Evolutionary conservation across 2,797 vertebrate genomes (phyloP).

Genomic region (Decapterus maruadsi): DNA sequence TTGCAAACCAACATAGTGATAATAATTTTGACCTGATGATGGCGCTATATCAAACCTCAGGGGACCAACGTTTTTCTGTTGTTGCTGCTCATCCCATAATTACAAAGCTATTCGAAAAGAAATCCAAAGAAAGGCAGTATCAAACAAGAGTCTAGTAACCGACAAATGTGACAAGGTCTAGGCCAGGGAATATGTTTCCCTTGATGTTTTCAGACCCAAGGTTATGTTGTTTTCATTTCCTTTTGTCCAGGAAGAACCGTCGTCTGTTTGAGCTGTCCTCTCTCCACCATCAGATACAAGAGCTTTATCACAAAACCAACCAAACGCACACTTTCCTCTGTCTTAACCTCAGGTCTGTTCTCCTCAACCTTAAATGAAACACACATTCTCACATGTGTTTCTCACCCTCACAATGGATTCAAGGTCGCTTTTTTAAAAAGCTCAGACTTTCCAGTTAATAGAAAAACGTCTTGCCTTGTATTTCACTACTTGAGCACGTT

Average conservation of each 20-base stretch:
- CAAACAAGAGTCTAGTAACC: background rate
- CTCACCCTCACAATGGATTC: background rate
- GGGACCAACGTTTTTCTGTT: background rate
- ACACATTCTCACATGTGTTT: background rate
- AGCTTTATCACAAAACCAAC: slow-evolving; percentile 85
- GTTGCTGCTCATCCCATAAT: background rate
- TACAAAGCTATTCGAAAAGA: background rate
- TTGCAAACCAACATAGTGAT: background rate
- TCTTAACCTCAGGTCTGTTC: slow-evolving; percentile 89
- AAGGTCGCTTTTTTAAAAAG: background rate
- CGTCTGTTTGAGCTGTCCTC: slow-evolving; percentile 90
- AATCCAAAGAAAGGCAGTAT: background rate
- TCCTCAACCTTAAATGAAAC: slow-evolving; percentile 77
- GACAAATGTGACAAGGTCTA: background rate
- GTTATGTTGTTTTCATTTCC: background rate
- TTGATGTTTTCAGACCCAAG: background rate
- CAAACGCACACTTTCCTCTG: slow-evolving; percentile 86
- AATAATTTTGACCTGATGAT: background rate
- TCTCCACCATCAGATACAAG: slow-evolving; percentile 88
- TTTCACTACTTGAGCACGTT: slow-evolving; percentile 7
- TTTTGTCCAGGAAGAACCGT: slow-evolving; percentile 82
- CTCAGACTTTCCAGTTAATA: background rate
- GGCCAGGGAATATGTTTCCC: background rate
- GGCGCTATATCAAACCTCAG: background rate
- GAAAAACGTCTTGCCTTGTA: background rate